These are phyloP conservation scores for Eretmocerus hayati DNA, from an alignment of 2,888 invertebrate species.

Conservation along the genomic window DNA sequence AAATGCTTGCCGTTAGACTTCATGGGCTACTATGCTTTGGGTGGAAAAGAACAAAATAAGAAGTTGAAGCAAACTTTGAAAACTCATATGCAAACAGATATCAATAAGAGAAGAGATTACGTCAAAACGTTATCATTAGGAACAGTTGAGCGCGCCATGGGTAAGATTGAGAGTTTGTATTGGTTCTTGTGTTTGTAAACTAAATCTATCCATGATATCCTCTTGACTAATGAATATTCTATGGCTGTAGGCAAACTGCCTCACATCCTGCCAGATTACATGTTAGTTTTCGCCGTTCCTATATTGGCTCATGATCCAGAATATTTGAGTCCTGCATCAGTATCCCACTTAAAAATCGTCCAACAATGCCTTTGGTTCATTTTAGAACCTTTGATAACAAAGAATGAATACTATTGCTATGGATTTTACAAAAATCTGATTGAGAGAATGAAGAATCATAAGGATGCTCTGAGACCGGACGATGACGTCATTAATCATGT, in stretches of 20 bases:
- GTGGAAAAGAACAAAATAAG: conserved; percentile 80
- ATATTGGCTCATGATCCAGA: conserved; percentile 89
- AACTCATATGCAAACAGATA: conserved; percentile 81
- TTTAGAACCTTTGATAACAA: conserved; percentile 85
- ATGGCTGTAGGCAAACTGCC: conserved; percentile 58
- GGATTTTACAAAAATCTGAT: conserved; percentile 91
- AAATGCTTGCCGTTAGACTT: conserved; percentile 92
- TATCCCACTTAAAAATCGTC: conserved; percentile 68
- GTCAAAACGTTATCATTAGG: conserved; percentile 75
- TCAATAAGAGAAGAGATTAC: conserved; percentile 82
- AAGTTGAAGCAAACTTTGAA: conserved; percentile 63
- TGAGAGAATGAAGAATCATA: conserved; percentile 90
- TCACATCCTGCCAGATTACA: conserved; percentile 92
- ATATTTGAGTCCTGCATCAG: conserved; percentile 70
- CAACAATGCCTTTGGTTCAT: conserved; percentile 90
- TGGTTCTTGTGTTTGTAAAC: background rate
- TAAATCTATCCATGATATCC: no score
- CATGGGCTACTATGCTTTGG: conserved; percentile 90
- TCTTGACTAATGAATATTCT: background rate
- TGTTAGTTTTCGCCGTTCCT: conserved; percentile 94
- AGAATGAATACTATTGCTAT: conserved; percentile 90
- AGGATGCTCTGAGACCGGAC: conserved; percentile 77
- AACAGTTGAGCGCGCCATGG: conserved; percentile 48
- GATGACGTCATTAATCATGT: conserved; percentile 79
- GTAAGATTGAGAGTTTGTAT: conserved; percentile 28